Evolutionary conservation across 2,113 vertebrate species (phyloP), one percentile per base, ranked within the genome.

Genomic region (Amphilophus citrinellus): DNA sequence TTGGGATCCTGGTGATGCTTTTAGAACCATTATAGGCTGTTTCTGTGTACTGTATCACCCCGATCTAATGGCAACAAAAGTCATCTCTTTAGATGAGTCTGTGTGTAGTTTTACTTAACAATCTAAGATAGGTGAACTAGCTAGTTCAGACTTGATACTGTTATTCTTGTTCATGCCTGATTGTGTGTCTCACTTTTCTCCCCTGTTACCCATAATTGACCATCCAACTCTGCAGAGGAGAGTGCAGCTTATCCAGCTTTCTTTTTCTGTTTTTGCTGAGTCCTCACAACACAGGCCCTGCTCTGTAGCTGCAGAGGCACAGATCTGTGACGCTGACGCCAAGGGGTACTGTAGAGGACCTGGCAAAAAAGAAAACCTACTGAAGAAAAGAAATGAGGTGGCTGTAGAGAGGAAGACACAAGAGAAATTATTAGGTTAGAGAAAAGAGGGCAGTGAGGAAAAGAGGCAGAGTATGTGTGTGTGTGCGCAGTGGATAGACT

Each of bases 261-360:
- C 85, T 83, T 88, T 50, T 62, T 59, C 61, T 56, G 17, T 92
- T 94, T 85, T 81, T 94, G 95, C 95, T 94, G 95, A 95, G 89
- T 92, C 91, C 83, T 91, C 89, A 91, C 86, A 87, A 30, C 85
- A 37, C 80, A 84, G 92, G 85, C 86, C 87, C 58, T 3, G 60
- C 57, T 90, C 84, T 80, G 83, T 81, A 84, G 84, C 91, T 87
- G 87, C 87, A 88, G 87, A 90, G 89, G 83, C 85, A 83, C 84
- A 88, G 84, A 92, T 76, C 84, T 80, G 8, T 83, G 77, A 78
- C 44, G 76, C 75, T 85, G 85, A 24, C 13, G 24, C 0, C 6
- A 76, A 63, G 62, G 71, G 83, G 56, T 62, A 83, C 80, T 2
- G 24, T 32, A 68, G 61, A 79, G 77, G 80, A 87, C 65, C 82